Percentiles rank a stretch among this genome's conserved stretches.
phyloP scores from a whole-genome alignment of 2,113 vertebrate genomes.

The Sus scrofa region T2T-Sscrofa CM000812.6:49497501-49498000 shows the following conservation, averaged over 20 bases:
- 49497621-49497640: background rate
- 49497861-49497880: background rate
- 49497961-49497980: background rate
- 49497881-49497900: background rate
- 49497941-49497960: conserved; percentile 21
- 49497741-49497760: background rate
- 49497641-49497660: background rate
- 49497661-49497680: background rate
- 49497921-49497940: background rate
- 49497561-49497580: background rate
- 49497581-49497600: conserved; percentile 5
- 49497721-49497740: background rate
- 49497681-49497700: background rate
- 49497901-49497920: conserved; percentile 58
- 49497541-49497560: background rate
- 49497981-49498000: conserved; percentile 33
- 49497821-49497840: background rate
- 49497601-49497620: background rate
- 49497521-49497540: background rate
- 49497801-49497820: background rate
- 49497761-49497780: background rate
- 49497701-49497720: background rate
- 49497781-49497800: too few relatives aligned
- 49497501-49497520: background rate
- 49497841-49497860: background rate